A percentile compares a stretch with the other conserved stretches of the same genome.
Conservation (phyloP, 2,113 vertebrate species). For the Malurus cyaneus region DNA sequence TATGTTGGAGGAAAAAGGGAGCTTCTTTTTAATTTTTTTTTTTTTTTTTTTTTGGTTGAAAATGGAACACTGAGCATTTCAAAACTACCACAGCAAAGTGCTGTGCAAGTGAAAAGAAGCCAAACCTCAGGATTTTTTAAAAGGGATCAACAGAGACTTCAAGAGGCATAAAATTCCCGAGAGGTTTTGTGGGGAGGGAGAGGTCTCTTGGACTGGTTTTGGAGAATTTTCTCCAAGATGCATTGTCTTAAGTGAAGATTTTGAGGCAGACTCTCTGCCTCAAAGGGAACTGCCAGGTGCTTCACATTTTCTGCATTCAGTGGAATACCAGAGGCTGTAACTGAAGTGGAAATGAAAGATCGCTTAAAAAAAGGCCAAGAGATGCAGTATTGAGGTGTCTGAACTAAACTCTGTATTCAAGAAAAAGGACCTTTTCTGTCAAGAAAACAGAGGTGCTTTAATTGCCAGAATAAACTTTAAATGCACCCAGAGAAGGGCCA, state of each 20-base stretch:
- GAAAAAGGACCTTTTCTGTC: not conserved
- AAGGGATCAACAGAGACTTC: slow-evolving; percentile 2
- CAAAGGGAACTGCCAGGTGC: not conserved
- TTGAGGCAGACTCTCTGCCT: not conserved
- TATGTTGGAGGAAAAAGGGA: not conserved
- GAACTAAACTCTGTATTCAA: not conserved
- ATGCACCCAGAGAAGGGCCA: not conserved
- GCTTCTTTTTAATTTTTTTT: not conserved
- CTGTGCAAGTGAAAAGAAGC: not conserved
- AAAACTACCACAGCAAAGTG: not conserved
- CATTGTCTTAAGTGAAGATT: not conserved
- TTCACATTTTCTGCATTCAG: not conserved
- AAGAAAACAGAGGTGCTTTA: slow-evolving; percentile 37
- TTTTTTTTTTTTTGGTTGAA: not conserved
- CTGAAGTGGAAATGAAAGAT: not conserved
- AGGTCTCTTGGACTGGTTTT: not conserved
- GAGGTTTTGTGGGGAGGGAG: not conserved
- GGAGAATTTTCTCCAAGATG: not conserved
- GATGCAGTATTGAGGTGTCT: not conserved
- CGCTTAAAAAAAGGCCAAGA: not conserved
- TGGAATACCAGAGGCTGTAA: not conserved
- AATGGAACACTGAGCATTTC: not conserved
- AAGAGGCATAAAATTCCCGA: not conserved
- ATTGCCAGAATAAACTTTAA: not conserved
- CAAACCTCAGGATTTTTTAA: slow-evolving; percentile 11